Evolutionary conservation across 1,140 invertebrate species (phyloP), one percentile per base, ranked within the genome.

Genomic region (Scylla paramamosain): DNA sequence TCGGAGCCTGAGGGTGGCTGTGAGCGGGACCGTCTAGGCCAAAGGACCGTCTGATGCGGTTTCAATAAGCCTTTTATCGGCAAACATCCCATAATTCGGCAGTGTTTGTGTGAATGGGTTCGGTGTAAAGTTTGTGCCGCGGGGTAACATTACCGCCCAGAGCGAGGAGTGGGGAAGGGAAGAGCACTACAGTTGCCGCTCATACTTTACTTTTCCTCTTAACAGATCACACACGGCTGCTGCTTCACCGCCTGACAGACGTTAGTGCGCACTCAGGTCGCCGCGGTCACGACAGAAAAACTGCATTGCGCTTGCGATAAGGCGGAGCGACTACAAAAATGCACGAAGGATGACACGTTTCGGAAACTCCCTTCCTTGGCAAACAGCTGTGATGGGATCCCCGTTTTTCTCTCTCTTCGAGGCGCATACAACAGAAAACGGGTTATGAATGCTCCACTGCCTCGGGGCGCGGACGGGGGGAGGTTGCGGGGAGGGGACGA

Each of bases 41-140:
- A 77, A n/a, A n/a, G 67, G 93, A 90, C 90, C 77, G 67, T 92
- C 94, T 95, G 94, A 95, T 95, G 94, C 84, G 94, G 94, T 95
- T 95, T 95, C 94, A 95, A 95, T 95, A 95, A 95, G 94, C 94
- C 94, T 95, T 95, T 95, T 95, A 95, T 95, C 94, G 94, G 94
- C 94, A 95, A 95, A 95, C 94, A 95, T 95, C 94, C 94, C 91
- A 95, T 95, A 95, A 95, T 95, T 95, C 94, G 83, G 94, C 77
- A 95, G 94, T 95, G 94, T 95, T 95, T 95, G 94, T 95, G 91
- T 95, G 94, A 93, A 93, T 93, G 82, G 52, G 25, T 93, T 92
- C 46, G 94, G 94, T 93, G 94, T 95, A 95, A 95, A 95, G 94
- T 95, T 95, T 95, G 94, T 67, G 48, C n/a, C 52, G 46, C 45